Evolutionary conservation across 2,797 vertebrate genomes (phyloP).

Genomic region (Melanotaenia parkinsoni): DNA sequence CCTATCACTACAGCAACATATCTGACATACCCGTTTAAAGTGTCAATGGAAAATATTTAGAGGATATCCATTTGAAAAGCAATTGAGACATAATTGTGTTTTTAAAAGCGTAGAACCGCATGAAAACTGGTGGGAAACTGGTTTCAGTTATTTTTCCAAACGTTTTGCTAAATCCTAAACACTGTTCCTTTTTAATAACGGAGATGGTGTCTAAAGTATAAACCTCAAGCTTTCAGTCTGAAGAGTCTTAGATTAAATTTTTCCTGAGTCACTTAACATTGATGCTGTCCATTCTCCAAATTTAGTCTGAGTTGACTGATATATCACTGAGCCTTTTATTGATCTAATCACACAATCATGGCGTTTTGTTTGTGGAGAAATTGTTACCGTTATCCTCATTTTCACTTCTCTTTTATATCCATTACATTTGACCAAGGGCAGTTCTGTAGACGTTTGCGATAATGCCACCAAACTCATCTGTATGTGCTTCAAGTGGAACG

Average conservation of each 20-base stretch:
- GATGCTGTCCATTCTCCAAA: background rate
- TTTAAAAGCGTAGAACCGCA: background rate
- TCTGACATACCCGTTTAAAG: background rate
- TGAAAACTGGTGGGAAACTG: background rate
- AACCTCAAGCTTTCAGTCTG: background rate
- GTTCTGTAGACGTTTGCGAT: constrained; percentile 6
- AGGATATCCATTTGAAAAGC: background rate
- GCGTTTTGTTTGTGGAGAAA: background rate
- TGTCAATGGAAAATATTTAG: background rate
- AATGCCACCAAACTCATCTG: constrained; percentile 5
- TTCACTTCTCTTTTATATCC: background rate
- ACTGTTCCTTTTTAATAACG: background rate
- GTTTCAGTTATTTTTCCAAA: background rate
- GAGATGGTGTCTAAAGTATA: background rate
- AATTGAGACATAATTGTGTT: background rate
- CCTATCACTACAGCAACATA: background rate
- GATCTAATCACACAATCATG: background rate
- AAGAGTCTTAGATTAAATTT: background rate
- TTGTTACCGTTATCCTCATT: background rate
- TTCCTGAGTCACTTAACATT: background rate
- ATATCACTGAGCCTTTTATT: constrained; percentile 3
- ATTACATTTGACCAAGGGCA: background rate
- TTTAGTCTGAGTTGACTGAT: background rate
- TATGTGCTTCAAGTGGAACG: constrained; percentile 1
- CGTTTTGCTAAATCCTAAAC: background rate